A percentile compares a stretch with the other conserved stretches of the same genome.
Conservation (phyloP, 2,888 invertebrate species). For the Coelinius sp. region DNA sequence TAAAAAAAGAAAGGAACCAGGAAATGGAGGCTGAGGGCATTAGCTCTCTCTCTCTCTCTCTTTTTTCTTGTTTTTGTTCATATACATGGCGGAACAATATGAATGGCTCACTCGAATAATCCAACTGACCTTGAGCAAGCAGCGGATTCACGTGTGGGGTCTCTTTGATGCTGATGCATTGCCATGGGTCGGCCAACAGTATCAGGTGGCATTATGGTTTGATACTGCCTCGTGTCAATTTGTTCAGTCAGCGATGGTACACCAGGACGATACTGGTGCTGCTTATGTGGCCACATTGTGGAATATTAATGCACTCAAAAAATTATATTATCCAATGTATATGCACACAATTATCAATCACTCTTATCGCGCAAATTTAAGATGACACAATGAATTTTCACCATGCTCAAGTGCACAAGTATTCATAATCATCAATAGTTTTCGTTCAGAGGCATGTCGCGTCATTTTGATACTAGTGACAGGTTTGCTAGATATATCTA, state of each 20-base stretch:
- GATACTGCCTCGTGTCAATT: constrained; percentile 23
- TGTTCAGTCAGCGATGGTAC: neutral
- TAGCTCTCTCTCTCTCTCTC: neutral
- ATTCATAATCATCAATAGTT: neutral
- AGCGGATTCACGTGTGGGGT: constrained; percentile 5
- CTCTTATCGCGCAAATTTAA: neutral
- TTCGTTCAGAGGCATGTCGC: neutral
- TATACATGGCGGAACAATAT: neutral
- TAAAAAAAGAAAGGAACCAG: neutral
- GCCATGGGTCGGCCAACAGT: constrained; percentile 20
- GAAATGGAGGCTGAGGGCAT: neutral
- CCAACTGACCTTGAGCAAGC: constrained; percentile 35
- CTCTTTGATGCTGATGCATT: constrained; percentile 25
- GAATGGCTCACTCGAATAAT: neutral
- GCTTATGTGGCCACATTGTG: constrained; percentile 20
- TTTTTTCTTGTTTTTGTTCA: too few species aligned
- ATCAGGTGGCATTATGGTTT: constrained; percentile 25
- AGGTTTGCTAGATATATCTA: neutral
- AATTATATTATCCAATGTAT: neutral
- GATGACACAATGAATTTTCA: neutral
- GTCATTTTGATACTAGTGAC: neutral
- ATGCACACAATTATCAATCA: neutral
- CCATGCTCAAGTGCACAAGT: neutral
- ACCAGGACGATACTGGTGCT: constrained; percentile 11
- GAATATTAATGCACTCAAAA: neutral